Conservation (phyloP, 2,888 invertebrate species). For the Sminthurinus aureus region DNA sequence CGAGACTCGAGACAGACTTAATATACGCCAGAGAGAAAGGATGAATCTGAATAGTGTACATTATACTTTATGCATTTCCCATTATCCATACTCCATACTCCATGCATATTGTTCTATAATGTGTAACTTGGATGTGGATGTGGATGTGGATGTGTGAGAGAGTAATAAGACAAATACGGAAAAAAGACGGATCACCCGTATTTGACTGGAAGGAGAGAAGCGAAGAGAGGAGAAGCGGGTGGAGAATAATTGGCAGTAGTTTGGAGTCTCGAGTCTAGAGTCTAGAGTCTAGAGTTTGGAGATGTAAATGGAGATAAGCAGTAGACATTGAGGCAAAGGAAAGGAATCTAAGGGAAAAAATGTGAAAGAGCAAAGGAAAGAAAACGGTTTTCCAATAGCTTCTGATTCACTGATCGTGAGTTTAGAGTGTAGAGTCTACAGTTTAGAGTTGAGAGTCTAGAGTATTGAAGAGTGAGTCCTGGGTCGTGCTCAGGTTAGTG, state of each 20-base stretch:
- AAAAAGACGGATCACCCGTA: conserved; percentile 11
- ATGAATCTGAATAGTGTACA: too few relatives aligned
- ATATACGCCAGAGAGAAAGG: too few relatives aligned
- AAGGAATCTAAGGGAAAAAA: not conserved
- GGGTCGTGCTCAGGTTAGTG: not conserved
- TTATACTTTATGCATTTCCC: too few relatives aligned
- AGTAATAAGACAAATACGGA: conserved; percentile 20
- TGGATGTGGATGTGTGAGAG: not conserved
- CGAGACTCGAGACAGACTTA: too few relatives aligned
- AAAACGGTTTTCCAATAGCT: not conserved
- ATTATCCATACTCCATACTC: too few relatives aligned
- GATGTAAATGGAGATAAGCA: conserved; percentile 28
- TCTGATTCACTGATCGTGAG: not conserved
- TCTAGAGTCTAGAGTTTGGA: too few relatives aligned
- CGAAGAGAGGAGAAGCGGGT: conserved; percentile 27
- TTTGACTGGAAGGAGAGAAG: conserved; percentile 20
- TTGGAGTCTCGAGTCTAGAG: too few relatives aligned
- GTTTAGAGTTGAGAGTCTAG: not conserved
- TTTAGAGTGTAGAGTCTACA: not conserved
- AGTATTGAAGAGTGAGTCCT: conserved; percentile 12
- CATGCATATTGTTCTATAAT: too few relatives aligned
- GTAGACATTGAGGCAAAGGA: not conserved
- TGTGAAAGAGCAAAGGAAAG: not conserved
- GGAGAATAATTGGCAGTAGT: conserved; percentile 28
- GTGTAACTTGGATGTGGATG: not conserved